Evolutionary conservation across 2,888 invertebrate genomes (phyloP), one percentile per base, ranked within the genome.

Genomic region (Leucozona laternaria): DNA sequence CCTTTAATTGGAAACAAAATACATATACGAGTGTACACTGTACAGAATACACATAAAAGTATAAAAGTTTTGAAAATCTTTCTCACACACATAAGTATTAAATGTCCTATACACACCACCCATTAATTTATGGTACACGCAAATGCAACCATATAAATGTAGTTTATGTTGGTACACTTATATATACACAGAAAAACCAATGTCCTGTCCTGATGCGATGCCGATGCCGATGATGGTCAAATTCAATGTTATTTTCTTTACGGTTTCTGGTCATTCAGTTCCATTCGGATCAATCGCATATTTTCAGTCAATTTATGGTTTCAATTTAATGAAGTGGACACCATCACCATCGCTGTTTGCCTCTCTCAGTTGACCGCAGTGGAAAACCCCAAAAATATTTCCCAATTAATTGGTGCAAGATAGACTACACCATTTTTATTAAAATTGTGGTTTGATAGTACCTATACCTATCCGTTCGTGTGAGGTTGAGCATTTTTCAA

Each of bases 271-370:
- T 40, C 60, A 22, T 77, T 72, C 80, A 55, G 72, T 66, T 58
- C 53, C 55, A 73, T 72, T 77, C 40, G 62, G 68, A 86, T 86
- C 78, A 77, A 78, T 81, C 48, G 81, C 68, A 81, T 81, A 86
- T 78, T 86, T 86, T 78, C 70, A 86, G 60, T 86, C 85, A 81
- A 86, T 86, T 86, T 73, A 86, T 78, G 81, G 85, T 81, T 81
- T 70, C 62, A 43, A 78, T 81, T 85, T 81, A 86, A 85, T 85
- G 85, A 85, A 81, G 81, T 81, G 70, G 57, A 8, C 55, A 55
- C 40, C 71, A 66, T 37, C 57, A 10, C 55, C 28, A 55, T 7
- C 17, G 45, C 34, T n/a, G 50, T 62, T 40, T 34, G 57, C 22
- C 55, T 37, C 70, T 50, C 31, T 55, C 8, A 40, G 58, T 53